Percentiles rank a stretch among this genome's conserved stretches.
Evolutionary conservation across 2,797 vertebrate genomes (phyloP).

Genomic region (Malurus splendens): DNA sequence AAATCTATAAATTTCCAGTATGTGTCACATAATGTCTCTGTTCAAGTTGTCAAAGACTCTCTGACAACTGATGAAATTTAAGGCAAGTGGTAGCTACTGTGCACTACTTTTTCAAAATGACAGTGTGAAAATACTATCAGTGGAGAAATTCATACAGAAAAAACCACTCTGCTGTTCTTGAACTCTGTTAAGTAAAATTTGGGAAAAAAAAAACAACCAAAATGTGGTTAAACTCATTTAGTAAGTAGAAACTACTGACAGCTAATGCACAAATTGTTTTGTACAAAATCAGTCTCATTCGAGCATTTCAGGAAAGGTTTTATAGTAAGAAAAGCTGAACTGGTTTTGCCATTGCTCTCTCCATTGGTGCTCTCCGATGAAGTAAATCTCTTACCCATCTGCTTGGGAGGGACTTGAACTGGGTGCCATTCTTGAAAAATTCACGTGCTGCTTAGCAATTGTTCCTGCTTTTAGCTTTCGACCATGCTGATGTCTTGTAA

Average conservation of each 20-base stretch:
- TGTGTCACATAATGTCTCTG: not conserved
- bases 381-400: not conserved
- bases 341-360: not conserved
- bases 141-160: not conserved
- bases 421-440: not conserved
- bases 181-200: not conserved
- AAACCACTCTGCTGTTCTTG: not conserved
- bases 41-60: not conserved
- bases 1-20: conserved; percentile 21
- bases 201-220: not conserved
- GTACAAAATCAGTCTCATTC: not conserved
- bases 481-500: not conserved
- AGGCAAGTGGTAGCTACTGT: not conserved
- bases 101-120: not conserved
- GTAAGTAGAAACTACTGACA: not conserved
- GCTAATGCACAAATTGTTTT: not conserved
- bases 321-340: not conserved
- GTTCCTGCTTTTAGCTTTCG: not conserved
- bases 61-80: conserved; percentile 33
- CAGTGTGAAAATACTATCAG: conserved; percentile 7
- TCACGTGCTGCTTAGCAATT: not conserved
- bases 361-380: not conserved
- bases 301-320: not conserved
- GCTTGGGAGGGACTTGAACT: not conserved
- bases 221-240: not conserved